phyloP scores from a whole-genome alignment of 1,140 invertebrate genomes.

The Drosophila pachea region DNA sequence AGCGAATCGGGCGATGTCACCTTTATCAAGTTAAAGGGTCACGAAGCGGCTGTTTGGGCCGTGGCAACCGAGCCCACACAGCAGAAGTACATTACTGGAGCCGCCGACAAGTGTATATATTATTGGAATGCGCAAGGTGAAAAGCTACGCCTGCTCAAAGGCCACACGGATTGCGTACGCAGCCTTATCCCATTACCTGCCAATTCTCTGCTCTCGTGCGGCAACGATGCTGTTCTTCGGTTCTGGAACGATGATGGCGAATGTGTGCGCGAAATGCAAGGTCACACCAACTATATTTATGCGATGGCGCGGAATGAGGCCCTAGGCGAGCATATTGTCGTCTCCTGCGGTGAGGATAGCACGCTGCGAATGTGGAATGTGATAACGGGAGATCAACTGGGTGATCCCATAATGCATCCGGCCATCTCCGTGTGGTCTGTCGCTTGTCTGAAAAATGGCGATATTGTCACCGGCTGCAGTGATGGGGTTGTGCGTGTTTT shows the following conservation, averaged over 20 bases:
- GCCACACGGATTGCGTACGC: conserved; percentile 95
- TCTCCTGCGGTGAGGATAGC: conserved; percentile 91
- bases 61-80: conserved; percentile 83
- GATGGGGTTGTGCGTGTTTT: conserved; percentile 94
- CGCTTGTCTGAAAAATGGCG: conserved; percentile 88
- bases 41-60: conserved; percentile 94
- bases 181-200: conserved; percentile 85
- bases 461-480: conserved; percentile 93
- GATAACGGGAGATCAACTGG: conserved; percentile 71
- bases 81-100: conserved; percentile 87
- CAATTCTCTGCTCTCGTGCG: conserved; percentile 89
- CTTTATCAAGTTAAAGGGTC: conserved; percentile 84
- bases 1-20: conserved; percentile 79
- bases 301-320: conserved; percentile 81
- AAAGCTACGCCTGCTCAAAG: conserved; percentile 80
- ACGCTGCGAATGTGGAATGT: conserved; percentile 91
- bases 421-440: conserved; percentile 94
- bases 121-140: conserved; percentile 86
- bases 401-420: conserved; percentile 87
- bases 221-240: conserved; percentile 93
- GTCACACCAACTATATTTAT: conserved; percentile 90
- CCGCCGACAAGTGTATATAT: conserved; percentile 94
- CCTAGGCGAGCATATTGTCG: conserved; percentile 82
- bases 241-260: conserved; percentile 90
- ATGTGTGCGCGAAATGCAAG: conserved; percentile 88